Base-by-base conservation (phyloP, 2,797 vertebrate genomes). In the Peromyscus attwateri region DNA sequence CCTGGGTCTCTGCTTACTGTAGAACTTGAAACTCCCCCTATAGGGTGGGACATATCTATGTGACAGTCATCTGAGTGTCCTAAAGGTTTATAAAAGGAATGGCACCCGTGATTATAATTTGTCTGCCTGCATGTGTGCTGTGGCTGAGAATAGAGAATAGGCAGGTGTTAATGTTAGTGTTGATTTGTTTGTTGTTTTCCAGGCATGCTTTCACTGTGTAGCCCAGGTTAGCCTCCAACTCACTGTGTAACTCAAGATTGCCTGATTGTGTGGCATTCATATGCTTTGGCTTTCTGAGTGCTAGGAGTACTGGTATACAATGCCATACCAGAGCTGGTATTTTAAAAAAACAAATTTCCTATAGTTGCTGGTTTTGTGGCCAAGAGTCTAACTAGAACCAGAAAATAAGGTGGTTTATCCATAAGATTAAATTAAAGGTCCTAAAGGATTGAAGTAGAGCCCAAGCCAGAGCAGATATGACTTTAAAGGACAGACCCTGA, bases 361-460 rank as follows among this genome's bases (percentile, higher is more conserved):
- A 10, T 29, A 29, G 4, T 73, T 95, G 6, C 87, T 83, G 75
- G 31, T 21, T 55, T 68, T 68, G 55, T 84, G 66, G 31, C 66
- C n/a, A 87, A 64, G 27, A 23, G 84, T 85, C 40, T 79, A 92
- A 40, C 0, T 52, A 17, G 25, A 88, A 95, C 76, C 3, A 34
- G 71, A 77, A 82, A 83, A 49, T n/a, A 71, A 43, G 17, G 46
- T 70, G 66, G n/a, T 70, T 94, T 91, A 64, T 91, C 27, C 57
- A 66, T 68, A 95, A 95, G 77, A 43, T 62, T 77, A 77, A 84
- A 64, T 90, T 55, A 73, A 91, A 92, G 3, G 34, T 10, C 21
- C 37, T 60, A 9, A 60, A 43, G 37, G 9, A 1, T 46, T 79
- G 37, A 52, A 64, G 4, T 49, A 27, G 34, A 73, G 25, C 19